Conservation (phyloP, 2,888 invertebrate species). For the Mythimna pallens region DNA sequence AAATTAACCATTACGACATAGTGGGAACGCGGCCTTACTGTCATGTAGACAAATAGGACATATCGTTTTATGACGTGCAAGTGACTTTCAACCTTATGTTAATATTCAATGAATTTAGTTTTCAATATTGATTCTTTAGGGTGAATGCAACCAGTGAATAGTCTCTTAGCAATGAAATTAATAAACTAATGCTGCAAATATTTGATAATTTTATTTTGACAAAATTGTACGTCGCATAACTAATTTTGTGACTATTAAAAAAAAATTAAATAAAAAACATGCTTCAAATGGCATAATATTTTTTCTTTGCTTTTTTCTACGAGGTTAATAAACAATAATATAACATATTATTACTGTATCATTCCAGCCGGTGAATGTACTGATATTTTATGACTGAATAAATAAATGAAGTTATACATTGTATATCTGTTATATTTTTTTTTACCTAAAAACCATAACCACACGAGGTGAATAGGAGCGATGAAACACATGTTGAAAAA, state of each 20-base stretch:
- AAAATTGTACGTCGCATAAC: too few relatives aligned
- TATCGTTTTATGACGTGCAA: too few relatives aligned
- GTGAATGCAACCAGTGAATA: not conserved
- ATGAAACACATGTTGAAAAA: too few relatives aligned
- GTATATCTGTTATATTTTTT: not conserved
- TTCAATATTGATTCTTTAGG: not conserved
- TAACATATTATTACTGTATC: not conserved
- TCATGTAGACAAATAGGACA: too few relatives aligned
- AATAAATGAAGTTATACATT: constrained; percentile 43
- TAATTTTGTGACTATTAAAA: too few relatives aligned
- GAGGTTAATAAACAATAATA: not conserved
- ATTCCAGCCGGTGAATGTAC: constrained; percentile 4
- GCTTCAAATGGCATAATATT: too few relatives aligned
- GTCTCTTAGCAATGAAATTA: not conserved
- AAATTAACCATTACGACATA: too few relatives aligned
- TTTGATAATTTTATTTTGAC: too few relatives aligned
- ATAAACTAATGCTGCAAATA: not conserved
- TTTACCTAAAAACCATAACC: not conserved
- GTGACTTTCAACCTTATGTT: too few relatives aligned
- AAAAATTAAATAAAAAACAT: too few relatives aligned
- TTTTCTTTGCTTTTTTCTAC: too few relatives aligned
- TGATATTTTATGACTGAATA: constrained; percentile 33
- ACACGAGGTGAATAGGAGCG: not conserved
- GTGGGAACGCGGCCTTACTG: not conserved
- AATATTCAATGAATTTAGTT: too few relatives aligned